These are phyloP conservation scores for Lepidurus apus DNA, from an alignment of 1,140 invertebrate species.

Conservation along the genomic window DNA sequence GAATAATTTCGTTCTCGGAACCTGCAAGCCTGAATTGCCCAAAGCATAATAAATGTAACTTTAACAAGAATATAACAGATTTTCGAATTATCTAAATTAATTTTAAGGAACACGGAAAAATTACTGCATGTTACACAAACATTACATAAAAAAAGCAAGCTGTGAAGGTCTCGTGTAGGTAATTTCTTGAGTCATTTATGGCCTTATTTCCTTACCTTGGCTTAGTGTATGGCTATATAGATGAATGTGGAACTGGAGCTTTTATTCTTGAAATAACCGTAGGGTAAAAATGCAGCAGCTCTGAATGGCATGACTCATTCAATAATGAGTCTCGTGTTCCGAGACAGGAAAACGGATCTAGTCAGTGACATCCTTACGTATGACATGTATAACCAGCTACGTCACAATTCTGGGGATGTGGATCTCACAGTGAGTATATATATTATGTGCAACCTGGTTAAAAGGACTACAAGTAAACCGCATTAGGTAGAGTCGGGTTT, in stretches of 20 bases:
- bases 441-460: background rate
- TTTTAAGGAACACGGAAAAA: too few species aligned
- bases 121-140: too few species aligned
- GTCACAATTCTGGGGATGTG: background rate
- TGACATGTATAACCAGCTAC: background rate
- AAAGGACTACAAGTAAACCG: background rate
- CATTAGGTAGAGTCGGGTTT: background rate
- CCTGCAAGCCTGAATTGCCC: too few species aligned
- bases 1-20: too few species aligned
- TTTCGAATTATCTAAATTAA: too few species aligned
- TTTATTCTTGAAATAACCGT: background rate
- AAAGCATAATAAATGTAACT: too few species aligned
- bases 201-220: background rate
- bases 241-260: background rate
- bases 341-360: conserved; percentile 11
- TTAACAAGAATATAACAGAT: too few species aligned
- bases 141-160: background rate
- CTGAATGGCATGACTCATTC: background rate
- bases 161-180: background rate
- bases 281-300: background rate
- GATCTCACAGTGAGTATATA: background rate
- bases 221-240: background rate
- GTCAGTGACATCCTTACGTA: background rate
- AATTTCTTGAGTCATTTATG: background rate
- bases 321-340: background rate